Base-by-base conservation (phyloP, 2,888 invertebrate species). In the Meloe dianella region DNA sequence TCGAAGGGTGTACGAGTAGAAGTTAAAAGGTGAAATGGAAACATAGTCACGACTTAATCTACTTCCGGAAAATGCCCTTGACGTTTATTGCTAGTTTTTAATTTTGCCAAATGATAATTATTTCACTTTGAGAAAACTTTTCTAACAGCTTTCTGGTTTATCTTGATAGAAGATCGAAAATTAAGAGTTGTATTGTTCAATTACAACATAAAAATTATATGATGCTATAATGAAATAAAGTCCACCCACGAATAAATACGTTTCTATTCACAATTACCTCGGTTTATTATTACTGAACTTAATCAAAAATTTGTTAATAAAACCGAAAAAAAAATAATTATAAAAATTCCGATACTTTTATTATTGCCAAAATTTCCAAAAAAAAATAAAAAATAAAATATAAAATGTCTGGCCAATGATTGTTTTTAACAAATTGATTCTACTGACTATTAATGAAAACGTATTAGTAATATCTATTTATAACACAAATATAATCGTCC, bases 401-500 rank as follows among this genome's bases (percentile, higher is more conserved):
- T 4, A 27, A 27, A 27, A 27, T 27, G 2, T 27, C 8, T 20
- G 47, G 10, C 20, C 10, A 7, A 41, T 20, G 8, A 22, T 9
- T n/a, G 47, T 54, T 35, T 30, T 38, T n/a, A 63, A 54, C 56
- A 59, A 58, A 63, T 63, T 59, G 56, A 61, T 58, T 66, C 57
- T 58, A 57, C 27, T 51, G 57, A 56, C 47, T 63, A 58, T 66
- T 61, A 27, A 61, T 60, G 30, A 61, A 61, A 47, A 54, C 60
- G n/a, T 58, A 59, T 66, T 66, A 66, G 60, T 20, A 66, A 66
- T 63, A 56, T 63, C 60, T 66, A 66, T 66, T 66, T 66, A 63
- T 66, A 66, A 65, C 65, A 41, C 38, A n/a, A 41, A 47, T 63
- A 56, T 20, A 59, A 47, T 60, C n/a, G 58, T 58, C 58, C 32